These are phyloP conservation scores for Medauroidea extradentata DNA, from an alignment of 1,140 invertebrate species.

Conservation along the genomic window DNA sequence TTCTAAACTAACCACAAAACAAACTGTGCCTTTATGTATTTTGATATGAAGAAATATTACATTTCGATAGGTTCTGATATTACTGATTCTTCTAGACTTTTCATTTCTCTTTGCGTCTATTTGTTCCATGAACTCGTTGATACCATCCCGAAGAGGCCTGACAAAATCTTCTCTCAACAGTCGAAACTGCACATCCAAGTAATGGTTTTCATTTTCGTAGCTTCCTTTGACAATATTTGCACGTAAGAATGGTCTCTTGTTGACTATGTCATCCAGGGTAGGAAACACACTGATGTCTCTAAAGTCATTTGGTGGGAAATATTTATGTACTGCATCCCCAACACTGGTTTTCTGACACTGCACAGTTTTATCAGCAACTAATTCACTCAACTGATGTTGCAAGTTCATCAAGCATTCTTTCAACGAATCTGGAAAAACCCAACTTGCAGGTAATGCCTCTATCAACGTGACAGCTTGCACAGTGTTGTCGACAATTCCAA, in stretches of 20 bases:
- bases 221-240: slow-evolving; percentile 55
- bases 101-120: not conserved
- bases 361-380: too few relatives aligned
- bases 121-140: slow-evolving; percentile 38
- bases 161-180: slow-evolving; percentile 71
- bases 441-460: too few relatives aligned
- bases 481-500: not conserved
- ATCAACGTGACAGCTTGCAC: too few relatives aligned
- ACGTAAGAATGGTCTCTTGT: slow-evolving; percentile 44
- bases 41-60: slow-evolving; percentile 28
- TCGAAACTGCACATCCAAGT: slow-evolving; percentile 72
- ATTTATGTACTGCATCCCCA: not conserved
- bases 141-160: slow-evolving; percentile 51
- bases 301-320: slow-evolving; percentile 9
- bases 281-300: slow-evolving; percentile 10
- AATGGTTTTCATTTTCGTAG: slow-evolving; percentile 61
- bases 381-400: too few relatives aligned
- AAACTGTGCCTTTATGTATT: slow-evolving; percentile 15
- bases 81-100: slow-evolving; percentile 24
- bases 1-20: slow-evolving; percentile 13
- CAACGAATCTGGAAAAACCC: too few relatives aligned
- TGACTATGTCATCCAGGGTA: slow-evolving; percentile 22
- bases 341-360: too few relatives aligned
- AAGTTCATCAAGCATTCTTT: too few relatives aligned
- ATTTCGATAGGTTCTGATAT: slow-evolving; percentile 29